Conservation (phyloP, 2,888 invertebrate species). For the Zygogramma bicolorata region DNA sequence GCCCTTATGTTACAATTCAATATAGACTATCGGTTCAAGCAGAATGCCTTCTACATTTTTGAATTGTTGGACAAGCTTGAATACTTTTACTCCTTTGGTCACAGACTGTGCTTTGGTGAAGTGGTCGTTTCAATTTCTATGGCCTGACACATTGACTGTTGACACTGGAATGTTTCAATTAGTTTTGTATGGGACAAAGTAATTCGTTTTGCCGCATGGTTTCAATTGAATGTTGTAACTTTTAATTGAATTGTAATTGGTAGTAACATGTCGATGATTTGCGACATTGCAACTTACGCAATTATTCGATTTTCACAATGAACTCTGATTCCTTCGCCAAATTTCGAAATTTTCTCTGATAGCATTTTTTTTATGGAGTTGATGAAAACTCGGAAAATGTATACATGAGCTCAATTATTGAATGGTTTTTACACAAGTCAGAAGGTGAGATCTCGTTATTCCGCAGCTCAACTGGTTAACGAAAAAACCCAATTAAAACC, state of each 20-base stretch:
- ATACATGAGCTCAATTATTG: too few species aligned
- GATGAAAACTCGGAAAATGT: too few species aligned
- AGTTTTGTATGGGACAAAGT: not conserved
- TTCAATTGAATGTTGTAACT: conserved; percentile 2
- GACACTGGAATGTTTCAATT: conserved; percentile 26
- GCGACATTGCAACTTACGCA: not conserved
- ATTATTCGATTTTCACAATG: not conserved
- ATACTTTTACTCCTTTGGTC: conserved; percentile 40
- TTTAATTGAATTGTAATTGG: not conserved
- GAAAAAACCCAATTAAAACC: too few species aligned
- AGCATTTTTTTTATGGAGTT: too few species aligned
- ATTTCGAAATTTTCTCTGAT: too few species aligned
- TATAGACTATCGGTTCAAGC: not conserved
- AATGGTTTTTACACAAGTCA: too few species aligned
- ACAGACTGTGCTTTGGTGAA: too few species aligned
- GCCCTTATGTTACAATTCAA: not conserved
- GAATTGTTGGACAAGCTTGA: not conserved
- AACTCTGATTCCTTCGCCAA: too few species aligned
- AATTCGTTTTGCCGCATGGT: not conserved
- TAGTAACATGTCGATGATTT: not conserved
- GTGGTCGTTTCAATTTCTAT: conserved; percentile 49
- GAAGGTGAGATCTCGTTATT: too few species aligned
- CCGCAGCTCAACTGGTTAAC: too few species aligned
- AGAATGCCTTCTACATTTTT: not conserved
- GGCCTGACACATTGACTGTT: conserved; percentile 45